Conservation (phyloP, 2,113 vertebrate species). For the Rhinoderma darwinii region DNA sequence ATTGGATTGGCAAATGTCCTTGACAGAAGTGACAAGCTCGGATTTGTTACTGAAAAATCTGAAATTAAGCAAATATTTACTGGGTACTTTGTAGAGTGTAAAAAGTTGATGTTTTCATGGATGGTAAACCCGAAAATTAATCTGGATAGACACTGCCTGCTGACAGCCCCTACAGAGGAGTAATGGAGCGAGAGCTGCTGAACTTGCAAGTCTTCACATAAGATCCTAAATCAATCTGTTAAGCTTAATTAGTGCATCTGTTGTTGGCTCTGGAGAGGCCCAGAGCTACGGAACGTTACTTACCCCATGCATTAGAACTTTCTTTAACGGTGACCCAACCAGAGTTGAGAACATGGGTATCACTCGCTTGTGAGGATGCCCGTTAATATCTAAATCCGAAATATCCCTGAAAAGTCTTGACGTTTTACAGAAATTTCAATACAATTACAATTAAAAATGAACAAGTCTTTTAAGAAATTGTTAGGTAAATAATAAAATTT, state of each 20-base stretch:
- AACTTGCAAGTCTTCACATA: constrained; percentile 54
- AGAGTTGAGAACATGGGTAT: constrained; percentile 1
- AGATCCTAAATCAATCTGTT: constrained; percentile 60
- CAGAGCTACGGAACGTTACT: constrained; percentile 37
- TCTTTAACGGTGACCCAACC: constrained; percentile 56
- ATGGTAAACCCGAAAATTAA: constrained; percentile 54
- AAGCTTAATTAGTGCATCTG: constrained; percentile 60
- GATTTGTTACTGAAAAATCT: constrained; percentile 3
- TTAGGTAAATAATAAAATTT: background rate
- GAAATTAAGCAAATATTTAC: constrained; percentile 49
- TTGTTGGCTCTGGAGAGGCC: constrained; percentile 54
- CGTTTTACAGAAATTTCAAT: background rate
- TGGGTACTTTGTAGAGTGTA: constrained; percentile 27
- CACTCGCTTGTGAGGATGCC: background rate
- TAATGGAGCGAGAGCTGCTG: constrained; percentile 56
- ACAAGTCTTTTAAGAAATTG: background rate
- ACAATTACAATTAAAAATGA: background rate
- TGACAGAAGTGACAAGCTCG: background rate
- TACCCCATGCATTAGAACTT: constrained; percentile 52
- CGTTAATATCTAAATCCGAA: constrained; percentile 18
- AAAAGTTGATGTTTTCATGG: constrained; percentile 55
- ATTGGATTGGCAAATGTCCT: background rate
- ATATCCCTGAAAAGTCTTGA: background rate
- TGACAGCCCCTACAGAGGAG: constrained; percentile 58
- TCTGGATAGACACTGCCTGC: constrained; percentile 57